Evolutionary conservation across 1,140 invertebrate species (phyloP).

Genomic region (Euura saliciscinereae): DNA sequence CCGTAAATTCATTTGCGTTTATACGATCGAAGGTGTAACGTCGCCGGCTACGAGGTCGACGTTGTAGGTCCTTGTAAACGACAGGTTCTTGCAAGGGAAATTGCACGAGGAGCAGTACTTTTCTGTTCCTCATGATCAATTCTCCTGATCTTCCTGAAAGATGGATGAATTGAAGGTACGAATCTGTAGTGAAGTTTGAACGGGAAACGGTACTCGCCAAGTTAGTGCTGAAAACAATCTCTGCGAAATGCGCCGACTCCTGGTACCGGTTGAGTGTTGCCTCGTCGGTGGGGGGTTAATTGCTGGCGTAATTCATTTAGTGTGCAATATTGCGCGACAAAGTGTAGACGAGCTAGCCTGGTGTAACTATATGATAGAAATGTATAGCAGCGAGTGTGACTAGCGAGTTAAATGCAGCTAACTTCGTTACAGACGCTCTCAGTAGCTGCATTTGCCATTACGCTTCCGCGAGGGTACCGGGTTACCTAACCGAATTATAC

Average conservation of each 20-base stretch:
- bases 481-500: neutral
- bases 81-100: too few species aligned
- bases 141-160: too few species aligned
- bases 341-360: constrained; percentile 37
- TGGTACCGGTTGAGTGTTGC: neutral
- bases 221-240: neutral
- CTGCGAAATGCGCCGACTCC: neutral
- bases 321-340: constrained; percentile 53
- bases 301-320: constrained; percentile 51
- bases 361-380: constrained; percentile 5
- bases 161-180: too few species aligned
- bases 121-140: too few species aligned
- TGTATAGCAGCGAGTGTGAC: neutral
- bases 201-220: neutral
- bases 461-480: neutral
- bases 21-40: too few species aligned
- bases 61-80: too few species aligned
- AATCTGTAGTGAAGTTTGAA: too few species aligned
- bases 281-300: neutral
- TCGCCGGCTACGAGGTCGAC: too few species aligned
- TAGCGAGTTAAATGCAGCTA: constrained; percentile 16
- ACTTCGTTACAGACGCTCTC: constrained; percentile 14
- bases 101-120: too few species aligned
- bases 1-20: too few species aligned
- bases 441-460: constrained; percentile 1